Percentiles rank a stretch among this genome's conserved stretches.
Evolutionary conservation across 2,888 invertebrate species (phyloP).

Genomic region (Harpalus rubripes): DNA sequence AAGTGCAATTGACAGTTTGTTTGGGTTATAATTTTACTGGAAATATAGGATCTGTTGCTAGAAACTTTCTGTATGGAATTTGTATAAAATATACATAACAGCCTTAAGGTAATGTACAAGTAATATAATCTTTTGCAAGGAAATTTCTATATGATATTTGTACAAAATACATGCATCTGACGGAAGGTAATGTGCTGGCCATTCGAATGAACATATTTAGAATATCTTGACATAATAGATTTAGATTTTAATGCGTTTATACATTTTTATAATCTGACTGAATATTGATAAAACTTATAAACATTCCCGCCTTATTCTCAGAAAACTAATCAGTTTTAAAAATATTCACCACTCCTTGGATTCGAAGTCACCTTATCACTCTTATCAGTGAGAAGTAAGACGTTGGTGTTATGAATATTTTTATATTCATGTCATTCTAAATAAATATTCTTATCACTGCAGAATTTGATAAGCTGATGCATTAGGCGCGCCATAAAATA

Average conservation of each 20-base stretch:
- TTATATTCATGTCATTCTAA: slow-evolving; percentile 36
- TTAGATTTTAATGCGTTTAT: background rate
- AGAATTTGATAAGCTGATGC: slow-evolving; percentile 35
- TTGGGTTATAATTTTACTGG: too few species aligned
- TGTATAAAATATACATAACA: too few species aligned
- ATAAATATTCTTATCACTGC: slow-evolving; percentile 29
- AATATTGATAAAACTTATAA: background rate
- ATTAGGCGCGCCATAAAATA: slow-evolving; percentile 21
- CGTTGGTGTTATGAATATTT: slow-evolving; percentile 24
- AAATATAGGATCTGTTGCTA: too few species aligned
- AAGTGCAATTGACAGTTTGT: too few species aligned
- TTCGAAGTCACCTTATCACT: slow-evolving; percentile 18
- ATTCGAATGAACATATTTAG: too few species aligned
- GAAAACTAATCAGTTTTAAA: slow-evolving; percentile 23
- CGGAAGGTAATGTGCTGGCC: too few species aligned
- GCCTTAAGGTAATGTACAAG: too few species aligned
- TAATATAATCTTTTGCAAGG: too few species aligned
- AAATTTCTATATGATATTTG: too few species aligned
- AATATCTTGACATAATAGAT: background rate
- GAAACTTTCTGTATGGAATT: too few species aligned
- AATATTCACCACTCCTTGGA: slow-evolving; percentile 28
- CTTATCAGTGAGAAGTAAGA: slow-evolving; percentile 12
- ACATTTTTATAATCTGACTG: background rate
- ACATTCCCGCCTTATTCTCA: slow-evolving; percentile 12
- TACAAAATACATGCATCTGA: too few species aligned